Evolutionary conservation across 2,888 invertebrate genomes (phyloP).

Genomic region (Syritta pipiens): DNA sequence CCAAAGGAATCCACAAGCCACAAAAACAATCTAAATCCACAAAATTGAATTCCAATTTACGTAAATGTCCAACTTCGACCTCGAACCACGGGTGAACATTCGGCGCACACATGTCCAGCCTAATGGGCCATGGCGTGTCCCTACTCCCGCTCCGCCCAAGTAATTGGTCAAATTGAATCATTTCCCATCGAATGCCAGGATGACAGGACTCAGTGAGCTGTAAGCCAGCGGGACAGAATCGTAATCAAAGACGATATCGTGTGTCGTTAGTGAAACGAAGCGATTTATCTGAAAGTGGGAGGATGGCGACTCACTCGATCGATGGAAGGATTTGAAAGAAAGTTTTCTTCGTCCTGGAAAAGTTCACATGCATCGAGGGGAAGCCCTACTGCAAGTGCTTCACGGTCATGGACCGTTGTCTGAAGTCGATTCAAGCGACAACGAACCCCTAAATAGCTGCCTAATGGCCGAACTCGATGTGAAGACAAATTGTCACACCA

Average conservation of each 20-base stretch:
- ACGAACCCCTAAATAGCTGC: not conserved
- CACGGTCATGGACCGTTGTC: no score
- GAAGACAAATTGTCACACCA: constrained; percentile 13
- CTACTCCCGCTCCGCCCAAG: constrained; percentile 8
- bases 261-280: constrained; percentile 45
- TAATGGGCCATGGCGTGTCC: constrained; percentile 14
- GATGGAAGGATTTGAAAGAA: no score
- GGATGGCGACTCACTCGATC: no score
- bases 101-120: constrained; percentile 7
- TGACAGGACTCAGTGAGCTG: constrained; percentile 14
- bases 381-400: no score
- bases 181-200: constrained; percentile 9
- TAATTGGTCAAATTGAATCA: constrained; percentile 52
- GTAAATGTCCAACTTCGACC: constrained; percentile 47
- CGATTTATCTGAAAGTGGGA: constrained; percentile 26
- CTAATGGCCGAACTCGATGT: constrained; percentile 22
- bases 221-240: not conserved
- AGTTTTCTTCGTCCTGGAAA: no score
- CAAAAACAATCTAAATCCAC: no score
- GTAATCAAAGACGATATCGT: constrained; percentile 23
- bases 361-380: no score
- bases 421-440: not conserved
- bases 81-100: no score
- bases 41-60: constrained; percentile 46
- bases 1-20: no score